Percentiles rank a stretch among this genome's conserved stretches.
Evolutionary conservation across 2,113 vertebrate species (phyloP).

Genomic region (Boleophthalmus pectinirostris): DNA sequence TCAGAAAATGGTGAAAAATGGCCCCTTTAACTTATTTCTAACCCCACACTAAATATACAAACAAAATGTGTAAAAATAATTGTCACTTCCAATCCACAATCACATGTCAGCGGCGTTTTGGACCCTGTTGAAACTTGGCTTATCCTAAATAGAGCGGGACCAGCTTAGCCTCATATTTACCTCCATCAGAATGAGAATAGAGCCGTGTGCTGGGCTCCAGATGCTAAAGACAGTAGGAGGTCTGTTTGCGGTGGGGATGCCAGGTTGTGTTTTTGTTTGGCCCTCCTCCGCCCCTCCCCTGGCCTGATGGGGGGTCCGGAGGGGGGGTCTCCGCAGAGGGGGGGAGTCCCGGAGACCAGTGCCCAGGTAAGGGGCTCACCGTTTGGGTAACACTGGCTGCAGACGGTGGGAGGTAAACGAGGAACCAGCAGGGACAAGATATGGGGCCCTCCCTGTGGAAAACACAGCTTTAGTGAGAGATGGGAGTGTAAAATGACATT

Average conservation of each 20-base stretch:
- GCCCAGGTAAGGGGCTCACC: slow-evolving; percentile 67
- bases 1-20: too few relatives aligned
- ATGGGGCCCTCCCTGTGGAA: slow-evolving; percentile 54
- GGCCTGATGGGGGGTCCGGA: slow-evolving; percentile 43
- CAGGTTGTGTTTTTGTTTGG: slow-evolving; percentile 78
- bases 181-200: slow-evolving; percentile 67
- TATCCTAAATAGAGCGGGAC: neutral
- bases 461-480: slow-evolving; percentile 39
- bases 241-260: slow-evolving; percentile 75
- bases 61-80: neutral
- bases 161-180: slow-evolving; percentile 43
- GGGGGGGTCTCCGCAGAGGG: slow-evolving; percentile 44
- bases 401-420: slow-evolving; percentile 72
- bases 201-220: slow-evolving; percentile 57
- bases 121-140: slow-evolving; percentile 3
- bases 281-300: slow-evolving; percentile 71
- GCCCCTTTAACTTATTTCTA: too few relatives aligned
- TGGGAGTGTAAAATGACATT: slow-evolving; percentile 10
- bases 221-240: slow-evolving; percentile 71
- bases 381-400: slow-evolving; percentile 63
- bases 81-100: neutral
- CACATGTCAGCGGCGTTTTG: neutral
- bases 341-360: slow-evolving; percentile 59
- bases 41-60: too few relatives aligned
- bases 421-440: slow-evolving; percentile 72